Evolutionary conservation across 2,888 invertebrate species (phyloP).

Genomic region (Idaea aversata): DNA sequence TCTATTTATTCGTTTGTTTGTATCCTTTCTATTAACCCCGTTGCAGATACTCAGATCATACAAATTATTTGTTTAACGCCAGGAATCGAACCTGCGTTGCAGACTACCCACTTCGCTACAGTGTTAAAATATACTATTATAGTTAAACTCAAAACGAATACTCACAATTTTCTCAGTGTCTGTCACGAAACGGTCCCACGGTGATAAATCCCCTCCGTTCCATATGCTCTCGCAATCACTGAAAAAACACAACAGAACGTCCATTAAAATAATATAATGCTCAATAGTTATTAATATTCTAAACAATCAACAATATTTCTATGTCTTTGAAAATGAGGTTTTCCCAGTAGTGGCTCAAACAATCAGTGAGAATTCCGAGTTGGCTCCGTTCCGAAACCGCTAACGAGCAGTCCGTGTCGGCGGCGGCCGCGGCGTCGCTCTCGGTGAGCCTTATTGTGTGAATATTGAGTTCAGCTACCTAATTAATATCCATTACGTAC

Average conservation of each 20-base stretch:
- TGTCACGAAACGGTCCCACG: background rate
- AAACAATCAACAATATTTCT: conserved; percentile 38
- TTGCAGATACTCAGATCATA: background rate
- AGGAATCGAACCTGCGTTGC: background rate
- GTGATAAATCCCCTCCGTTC: conserved; percentile 9
- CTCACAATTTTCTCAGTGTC: background rate
- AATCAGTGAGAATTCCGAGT: conserved; percentile 57
- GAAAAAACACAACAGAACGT: conserved; percentile 41
- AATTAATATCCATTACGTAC: conserved; percentile 30
- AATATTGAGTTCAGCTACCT: conserved; percentile 40
- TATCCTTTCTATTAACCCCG: background rate
- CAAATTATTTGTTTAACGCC: background rate
- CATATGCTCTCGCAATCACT: conserved; percentile 25
- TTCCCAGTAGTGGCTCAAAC: conserved; percentile 48
- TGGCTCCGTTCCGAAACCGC: conserved; percentile 43
- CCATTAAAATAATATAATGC: conserved; percentile 30
- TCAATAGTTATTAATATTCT: conserved; percentile 36
- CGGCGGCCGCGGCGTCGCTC: conserved; percentile 10
- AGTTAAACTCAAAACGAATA: conserved; percentile 16
- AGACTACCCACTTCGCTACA: background rate
- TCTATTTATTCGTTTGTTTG: background rate
- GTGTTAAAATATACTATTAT: background rate
- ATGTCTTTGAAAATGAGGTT: conserved; percentile 47
- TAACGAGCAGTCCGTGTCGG: conserved; percentile 24
- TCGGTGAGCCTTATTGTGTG: conserved; percentile 31